phyloP scores from a whole-genome alignment of 2,888 invertebrate genomes.

The Clusia tigrina region DNA sequence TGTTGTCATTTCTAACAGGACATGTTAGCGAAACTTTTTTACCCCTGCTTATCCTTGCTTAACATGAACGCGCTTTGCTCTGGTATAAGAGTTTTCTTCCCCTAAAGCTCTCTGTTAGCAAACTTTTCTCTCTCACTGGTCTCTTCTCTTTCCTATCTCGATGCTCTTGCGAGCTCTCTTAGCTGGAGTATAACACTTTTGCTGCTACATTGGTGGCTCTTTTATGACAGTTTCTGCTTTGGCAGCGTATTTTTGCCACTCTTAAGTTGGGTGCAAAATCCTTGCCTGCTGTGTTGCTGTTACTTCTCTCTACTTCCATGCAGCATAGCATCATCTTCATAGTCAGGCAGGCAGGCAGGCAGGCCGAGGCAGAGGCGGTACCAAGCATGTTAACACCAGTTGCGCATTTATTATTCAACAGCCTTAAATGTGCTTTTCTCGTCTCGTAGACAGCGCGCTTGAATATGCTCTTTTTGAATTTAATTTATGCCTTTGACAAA shows the following conservation, averaged over 20 bases:
- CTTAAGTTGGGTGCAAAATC: neutral
- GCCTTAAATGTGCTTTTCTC: constrained; percentile 30
- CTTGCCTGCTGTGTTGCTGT: neutral
- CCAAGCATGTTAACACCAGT: constrained; percentile 42
- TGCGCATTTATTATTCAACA: constrained; percentile 53
- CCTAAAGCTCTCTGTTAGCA: constrained; percentile 42
- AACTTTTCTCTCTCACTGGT: neutral
- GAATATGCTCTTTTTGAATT: constrained; percentile 17
- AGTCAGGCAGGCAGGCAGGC: no score
- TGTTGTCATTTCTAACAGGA: no score
- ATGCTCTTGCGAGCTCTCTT: constrained; percentile 42
- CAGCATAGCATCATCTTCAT: no score
- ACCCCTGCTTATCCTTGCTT: no score
- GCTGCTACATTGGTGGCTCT: neutral
- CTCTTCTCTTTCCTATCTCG: constrained; percentile 29
- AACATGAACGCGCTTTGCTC: no score
- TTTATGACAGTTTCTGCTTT: neutral
- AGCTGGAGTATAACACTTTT: constrained; percentile 42
- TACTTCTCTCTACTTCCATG: no score
- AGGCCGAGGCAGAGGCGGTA: neutral
- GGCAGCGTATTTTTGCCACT: neutral
- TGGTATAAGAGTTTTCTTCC: neutral
- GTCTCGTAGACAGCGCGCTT: constrained; percentile 14
- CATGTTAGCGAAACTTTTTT: no score
- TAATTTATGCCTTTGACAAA: constrained; percentile 28